phyloP scores from a whole-genome alignment of 23 tunicate genomes.

The Clavelina lepadiformis region DNA sequence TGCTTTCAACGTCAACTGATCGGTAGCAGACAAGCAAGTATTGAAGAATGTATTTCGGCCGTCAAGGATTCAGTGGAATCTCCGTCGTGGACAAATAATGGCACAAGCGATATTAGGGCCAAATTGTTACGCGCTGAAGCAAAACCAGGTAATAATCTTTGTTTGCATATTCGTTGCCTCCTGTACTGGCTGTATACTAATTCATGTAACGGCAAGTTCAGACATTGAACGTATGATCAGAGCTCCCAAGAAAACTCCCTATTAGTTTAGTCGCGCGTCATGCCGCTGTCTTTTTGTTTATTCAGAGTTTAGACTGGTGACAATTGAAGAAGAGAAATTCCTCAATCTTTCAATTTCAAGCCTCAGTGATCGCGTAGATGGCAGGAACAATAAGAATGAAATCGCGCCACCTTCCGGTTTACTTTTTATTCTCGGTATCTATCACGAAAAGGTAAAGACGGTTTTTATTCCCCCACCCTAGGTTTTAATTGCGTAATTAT shows the following conservation, averaged over 20 bases:
- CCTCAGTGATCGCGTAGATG: slow-evolving; percentile 15
- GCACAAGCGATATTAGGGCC: slow-evolving; percentile 10
- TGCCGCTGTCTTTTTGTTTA: neutral
- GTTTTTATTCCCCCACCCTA: neutral
- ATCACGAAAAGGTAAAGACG: slow-evolving; percentile 4
- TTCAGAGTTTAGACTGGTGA: slow-evolving; percentile 25
- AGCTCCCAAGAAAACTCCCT: too few relatives aligned
- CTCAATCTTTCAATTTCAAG: slow-evolving; percentile 18
- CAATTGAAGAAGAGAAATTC: slow-evolving; percentile 32
- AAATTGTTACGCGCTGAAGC: slow-evolving; percentile 2
- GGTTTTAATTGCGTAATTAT: too few relatives aligned
- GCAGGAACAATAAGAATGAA: neutral
- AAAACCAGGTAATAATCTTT: neutral
- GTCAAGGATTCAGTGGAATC: slow-evolving; percentile 25
- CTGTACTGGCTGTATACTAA: too few relatives aligned
- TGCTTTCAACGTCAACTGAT: slow-evolving; percentile 28
- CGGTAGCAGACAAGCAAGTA: slow-evolving; percentile 11
- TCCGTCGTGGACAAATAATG: slow-evolving; percentile 1
- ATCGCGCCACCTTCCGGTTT: neutral
- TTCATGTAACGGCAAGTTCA: too few relatives aligned
- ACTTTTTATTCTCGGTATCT: neutral
- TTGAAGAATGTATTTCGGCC: slow-evolving; percentile 46
- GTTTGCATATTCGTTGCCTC: too few relatives aligned
- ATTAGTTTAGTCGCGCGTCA: too few relatives aligned
- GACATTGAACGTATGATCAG: too few relatives aligned